Evolutionary conservation across 2,888 invertebrate species (phyloP).

Genomic region (Melolontha melolontha): DNA sequence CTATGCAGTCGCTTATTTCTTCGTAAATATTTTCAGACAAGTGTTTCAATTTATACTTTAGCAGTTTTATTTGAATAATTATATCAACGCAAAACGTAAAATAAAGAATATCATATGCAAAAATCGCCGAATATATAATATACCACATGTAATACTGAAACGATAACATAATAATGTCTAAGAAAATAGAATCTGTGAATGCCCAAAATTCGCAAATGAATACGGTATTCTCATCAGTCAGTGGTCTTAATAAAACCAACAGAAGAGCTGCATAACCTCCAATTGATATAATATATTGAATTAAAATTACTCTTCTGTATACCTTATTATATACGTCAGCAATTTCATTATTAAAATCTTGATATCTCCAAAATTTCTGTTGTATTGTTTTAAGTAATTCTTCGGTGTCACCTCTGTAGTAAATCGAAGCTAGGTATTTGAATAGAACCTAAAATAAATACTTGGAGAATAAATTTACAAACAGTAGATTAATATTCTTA

Average conservation of each 20-base stretch:
- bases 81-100: neutral
- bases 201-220: too few relatives aligned
- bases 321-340: too few relatives aligned
- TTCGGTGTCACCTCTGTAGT: neutral
- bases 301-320: too few relatives aligned
- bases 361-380: neutral
- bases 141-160: neutral
- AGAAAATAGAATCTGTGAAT: neutral
- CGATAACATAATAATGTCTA: neutral
- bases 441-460: neutral
- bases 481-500: too few relatives aligned
- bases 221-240: too few relatives aligned
- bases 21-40: neutral
- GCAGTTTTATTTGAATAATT: neutral
- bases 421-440: neutral
- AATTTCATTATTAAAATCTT: neutral
- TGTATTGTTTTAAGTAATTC: neutral
- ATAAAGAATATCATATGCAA: slow-evolving; percentile 1
- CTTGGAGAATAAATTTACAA: too few relatives aligned
- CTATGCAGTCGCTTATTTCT: neutral
- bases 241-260: too few relatives aligned
- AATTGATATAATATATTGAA: too few relatives aligned
- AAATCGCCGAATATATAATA: neutral
- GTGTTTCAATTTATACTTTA: neutral
- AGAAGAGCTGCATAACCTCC: too few relatives aligned